These are phyloP conservation scores for Aegotheles bennettii DNA, from an alignment of 2,113 vertebrate species.

Conservation along the genomic window DNA sequence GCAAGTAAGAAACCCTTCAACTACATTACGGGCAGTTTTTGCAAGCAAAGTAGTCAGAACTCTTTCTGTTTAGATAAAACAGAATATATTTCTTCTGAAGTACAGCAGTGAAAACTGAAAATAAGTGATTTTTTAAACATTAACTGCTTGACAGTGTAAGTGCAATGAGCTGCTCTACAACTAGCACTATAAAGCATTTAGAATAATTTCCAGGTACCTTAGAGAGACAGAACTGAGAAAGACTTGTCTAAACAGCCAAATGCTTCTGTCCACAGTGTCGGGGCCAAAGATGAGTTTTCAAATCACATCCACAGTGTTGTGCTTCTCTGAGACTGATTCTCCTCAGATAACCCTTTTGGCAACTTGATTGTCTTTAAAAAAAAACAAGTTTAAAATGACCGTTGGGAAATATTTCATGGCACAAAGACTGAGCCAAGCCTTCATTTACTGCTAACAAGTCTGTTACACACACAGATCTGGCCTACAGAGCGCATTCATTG, in stretches of 20 bases:
- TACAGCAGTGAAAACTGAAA: background rate
- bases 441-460: background rate
- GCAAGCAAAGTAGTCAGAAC: background rate
- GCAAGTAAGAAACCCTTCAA: background rate
- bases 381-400: background rate
- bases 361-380: background rate
- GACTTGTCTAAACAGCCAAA: background rate
- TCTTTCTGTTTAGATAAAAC: conserved; percentile 31
- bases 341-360: background rate
- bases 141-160: background rate
- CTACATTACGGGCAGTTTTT: background rate
- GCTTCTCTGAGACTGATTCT: background rate
- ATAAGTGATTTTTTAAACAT: conserved; percentile 9
- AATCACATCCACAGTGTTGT: background rate
- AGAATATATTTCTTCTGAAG: conserved; percentile 6
- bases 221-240: background rate
- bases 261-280: background rate
- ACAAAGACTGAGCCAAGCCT: background rate
- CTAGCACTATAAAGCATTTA: background rate
- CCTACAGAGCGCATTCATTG: background rate
- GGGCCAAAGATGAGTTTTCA: background rate
- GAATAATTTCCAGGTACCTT: conserved; percentile 1
- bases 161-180: background rate
- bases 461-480: background rate
- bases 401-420: background rate